Evolutionary conservation across 2,797 vertebrate species (phyloP).

Genomic region (Ciconia nigra): DNA sequence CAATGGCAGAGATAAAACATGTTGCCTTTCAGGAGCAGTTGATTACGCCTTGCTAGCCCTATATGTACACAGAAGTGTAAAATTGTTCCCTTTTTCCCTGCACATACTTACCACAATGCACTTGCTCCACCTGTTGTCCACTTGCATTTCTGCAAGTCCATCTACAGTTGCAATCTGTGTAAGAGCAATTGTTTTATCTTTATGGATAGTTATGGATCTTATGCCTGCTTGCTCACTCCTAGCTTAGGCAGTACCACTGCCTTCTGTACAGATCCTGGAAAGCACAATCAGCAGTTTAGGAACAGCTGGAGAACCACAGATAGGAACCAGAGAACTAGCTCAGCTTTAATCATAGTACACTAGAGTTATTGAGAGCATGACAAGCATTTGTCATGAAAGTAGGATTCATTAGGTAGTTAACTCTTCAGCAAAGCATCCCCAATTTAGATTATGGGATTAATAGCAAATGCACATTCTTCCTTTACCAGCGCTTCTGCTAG

Average conservation of each 20-base stretch:
- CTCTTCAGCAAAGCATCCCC: neutral
- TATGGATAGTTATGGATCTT: neutral
- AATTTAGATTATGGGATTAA: neutral
- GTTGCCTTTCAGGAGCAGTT: neutral
- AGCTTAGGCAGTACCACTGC: neutral
- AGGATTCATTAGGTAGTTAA: neutral
- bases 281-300: neutral
- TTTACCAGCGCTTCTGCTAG: neutral
- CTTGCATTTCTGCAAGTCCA: neutral
- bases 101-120: neutral
- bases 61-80: rapidly evolving
- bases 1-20: rapidly evolving
- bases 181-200: neutral
- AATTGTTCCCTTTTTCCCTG: rapidly evolving
- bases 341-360: neutral
- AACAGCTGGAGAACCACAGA: neutral
- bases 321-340: neutral
- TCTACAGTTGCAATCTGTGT: neutral
- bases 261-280: neutral
- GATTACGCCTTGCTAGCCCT: neutral
- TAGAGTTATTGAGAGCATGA: neutral
- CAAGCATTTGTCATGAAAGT: neutral
- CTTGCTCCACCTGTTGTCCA: slow-evolving; percentile 50
- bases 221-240: neutral
- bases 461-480: neutral